These are phyloP conservation scores for Osmerus mordax DNA, from an alignment of 2,113 vertebrate genomes.

Conservation along the genomic window DNA sequence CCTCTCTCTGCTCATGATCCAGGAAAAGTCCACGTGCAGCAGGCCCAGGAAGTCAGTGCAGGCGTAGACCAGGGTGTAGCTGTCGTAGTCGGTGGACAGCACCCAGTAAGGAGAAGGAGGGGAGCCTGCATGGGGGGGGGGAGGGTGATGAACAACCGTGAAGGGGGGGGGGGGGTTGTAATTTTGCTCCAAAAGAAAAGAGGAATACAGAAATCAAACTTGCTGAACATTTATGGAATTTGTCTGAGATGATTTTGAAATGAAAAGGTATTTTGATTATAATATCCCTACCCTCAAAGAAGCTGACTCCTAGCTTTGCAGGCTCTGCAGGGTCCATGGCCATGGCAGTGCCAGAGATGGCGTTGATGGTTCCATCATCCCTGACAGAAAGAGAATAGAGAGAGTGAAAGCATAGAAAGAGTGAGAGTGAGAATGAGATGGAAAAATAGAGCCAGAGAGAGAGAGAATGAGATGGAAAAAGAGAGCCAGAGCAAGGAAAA, in stretches of 20 bases:
- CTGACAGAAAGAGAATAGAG: conserved; percentile 17
- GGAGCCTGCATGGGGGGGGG: conserved; percentile 58
- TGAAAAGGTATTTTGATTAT: not conserved
- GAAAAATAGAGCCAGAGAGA: no score
- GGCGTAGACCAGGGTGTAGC: conserved; percentile 82
- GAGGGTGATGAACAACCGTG: no score
- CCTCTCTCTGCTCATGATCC: conserved; percentile 80
- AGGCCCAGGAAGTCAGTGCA: conserved; percentile 70
- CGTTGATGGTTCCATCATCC: conserved; percentile 38
- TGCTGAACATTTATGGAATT: no score
- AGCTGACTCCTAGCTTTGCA: conserved; percentile 60
- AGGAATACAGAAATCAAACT: no score
- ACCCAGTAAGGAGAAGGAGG: conserved; percentile 79
- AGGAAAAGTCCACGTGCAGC: conserved; percentile 71
- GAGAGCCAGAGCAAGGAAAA: no score
- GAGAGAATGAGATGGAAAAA: no score
- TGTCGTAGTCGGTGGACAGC: conserved; percentile 80
- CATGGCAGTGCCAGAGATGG: conserved; percentile 44
- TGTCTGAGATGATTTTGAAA: not conserved
- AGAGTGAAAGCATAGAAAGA: not conserved
- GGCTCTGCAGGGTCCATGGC: conserved; percentile 50
- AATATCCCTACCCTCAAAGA: conserved; percentile 51
- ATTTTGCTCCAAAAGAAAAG: no score
- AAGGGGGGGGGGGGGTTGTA: no score
- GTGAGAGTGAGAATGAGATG: no score